phyloP scores from a whole-genome alignment of 1,140 invertebrate genomes.

The Neomicropteryx cornuta region DNA sequence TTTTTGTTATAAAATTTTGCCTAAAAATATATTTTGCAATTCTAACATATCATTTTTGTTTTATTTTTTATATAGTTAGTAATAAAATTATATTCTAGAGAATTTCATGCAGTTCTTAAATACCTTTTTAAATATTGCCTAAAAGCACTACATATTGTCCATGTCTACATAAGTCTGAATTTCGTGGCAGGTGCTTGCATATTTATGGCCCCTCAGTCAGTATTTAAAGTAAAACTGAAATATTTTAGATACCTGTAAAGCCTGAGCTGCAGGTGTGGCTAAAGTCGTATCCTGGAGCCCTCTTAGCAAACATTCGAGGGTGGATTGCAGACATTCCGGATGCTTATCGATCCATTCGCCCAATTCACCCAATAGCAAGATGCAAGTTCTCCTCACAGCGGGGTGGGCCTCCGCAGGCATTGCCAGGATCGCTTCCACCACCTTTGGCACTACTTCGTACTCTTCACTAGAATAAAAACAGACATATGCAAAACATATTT shows the following conservation, averaged over 20 bases:
- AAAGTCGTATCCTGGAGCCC: conserved; percentile 61
- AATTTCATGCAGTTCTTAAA: too few relatives aligned
- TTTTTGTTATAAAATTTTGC: too few relatives aligned
- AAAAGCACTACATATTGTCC: too few relatives aligned
- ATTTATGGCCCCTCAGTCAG: too few relatives aligned
- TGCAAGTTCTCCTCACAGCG: conserved; percentile 79
- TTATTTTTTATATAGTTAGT: too few relatives aligned
- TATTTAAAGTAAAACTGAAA: too few relatives aligned
- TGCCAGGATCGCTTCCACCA: conserved; percentile 81
- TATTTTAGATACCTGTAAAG: conserved; percentile 51
- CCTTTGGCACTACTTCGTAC: conserved; percentile 83
- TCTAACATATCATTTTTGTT: too few relatives aligned
- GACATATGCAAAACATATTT: conserved; percentile 9
- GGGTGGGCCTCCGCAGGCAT: conserved; percentile 77
- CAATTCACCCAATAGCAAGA: conserved; percentile 83
- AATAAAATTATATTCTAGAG: too few relatives aligned
- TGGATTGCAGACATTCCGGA: conserved; percentile 64
- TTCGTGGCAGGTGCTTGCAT: too few relatives aligned
- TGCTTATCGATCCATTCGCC: conserved; percentile 93
- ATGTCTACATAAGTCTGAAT: too few relatives aligned
- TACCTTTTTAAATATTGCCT: too few relatives aligned
- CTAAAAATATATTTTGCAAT: too few relatives aligned
- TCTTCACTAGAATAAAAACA: conserved; percentile 60
- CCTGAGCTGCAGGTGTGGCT: conserved; percentile 63
- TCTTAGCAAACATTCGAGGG: conserved; percentile 66